Percentiles rank a stretch among this genome's conserved stretches.
These are phyloP conservation scores for Pteropus alecto DNA, from an alignment of 2,113 vertebrate genomes.

Conservation along the genomic window DNA sequence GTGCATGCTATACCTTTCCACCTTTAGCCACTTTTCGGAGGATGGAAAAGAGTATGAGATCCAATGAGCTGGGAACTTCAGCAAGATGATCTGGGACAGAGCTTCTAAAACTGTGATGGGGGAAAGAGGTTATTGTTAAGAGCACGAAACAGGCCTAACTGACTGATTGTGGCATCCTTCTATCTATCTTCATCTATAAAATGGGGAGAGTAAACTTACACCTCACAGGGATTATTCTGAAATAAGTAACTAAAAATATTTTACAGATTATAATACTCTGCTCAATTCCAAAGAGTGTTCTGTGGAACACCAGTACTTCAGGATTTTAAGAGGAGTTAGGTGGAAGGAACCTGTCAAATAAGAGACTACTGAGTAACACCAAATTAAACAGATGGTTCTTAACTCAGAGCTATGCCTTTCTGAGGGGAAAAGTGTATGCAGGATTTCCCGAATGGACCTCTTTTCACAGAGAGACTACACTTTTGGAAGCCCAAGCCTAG, in stretches of 20 bases:
- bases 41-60: background rate
- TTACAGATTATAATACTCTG: background rate
- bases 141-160: background rate
- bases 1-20: background rate
- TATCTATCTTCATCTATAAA: background rate
- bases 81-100: background rate
- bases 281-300: background rate
- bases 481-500: background rate
- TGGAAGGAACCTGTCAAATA: background rate
- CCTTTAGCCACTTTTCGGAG: background rate
- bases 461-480: background rate
- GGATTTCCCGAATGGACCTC: background rate
- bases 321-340: background rate
- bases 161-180: background rate
- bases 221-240: background rate
- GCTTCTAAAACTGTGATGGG: background rate
- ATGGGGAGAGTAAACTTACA: background rate
- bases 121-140: background rate
- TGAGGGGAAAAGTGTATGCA: background rate
- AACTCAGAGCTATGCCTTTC: background rate
- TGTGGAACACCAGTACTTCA: background rate
- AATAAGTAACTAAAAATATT: constrained; percentile 3
- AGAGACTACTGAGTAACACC: background rate
- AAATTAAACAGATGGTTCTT: background rate
- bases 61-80: background rate